Conservation (phyloP, 2,797 vertebrate genomes). For the Nannoperca australis region DNA sequence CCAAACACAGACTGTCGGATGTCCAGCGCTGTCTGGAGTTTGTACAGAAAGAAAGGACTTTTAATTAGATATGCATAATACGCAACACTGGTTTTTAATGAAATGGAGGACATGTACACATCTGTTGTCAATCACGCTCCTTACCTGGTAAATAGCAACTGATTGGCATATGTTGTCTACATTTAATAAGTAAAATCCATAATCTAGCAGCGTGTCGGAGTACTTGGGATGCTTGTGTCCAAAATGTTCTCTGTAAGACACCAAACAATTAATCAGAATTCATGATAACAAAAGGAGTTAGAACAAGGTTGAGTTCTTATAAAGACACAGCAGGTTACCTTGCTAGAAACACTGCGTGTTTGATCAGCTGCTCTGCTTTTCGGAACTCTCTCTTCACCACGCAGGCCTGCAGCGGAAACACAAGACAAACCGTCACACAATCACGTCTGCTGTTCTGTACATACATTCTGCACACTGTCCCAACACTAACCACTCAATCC, state of each 20-base stretch:
- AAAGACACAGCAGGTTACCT: conserved; percentile 84
- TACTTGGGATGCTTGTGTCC: conserved; percentile 99
- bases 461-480: neutral
- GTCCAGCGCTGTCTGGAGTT: conserved; percentile 92
- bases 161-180: conserved; percentile 99
- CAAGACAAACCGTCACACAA: conserved; percentile 1
- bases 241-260: conserved; percentile 93
- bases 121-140: conserved; percentile 1
- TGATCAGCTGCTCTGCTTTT: conserved; percentile 99
- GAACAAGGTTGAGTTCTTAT: neutral
- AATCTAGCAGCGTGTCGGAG: conserved; percentile 97
- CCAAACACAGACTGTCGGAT: conserved; percentile 99
- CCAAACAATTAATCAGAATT: conserved; percentile 31
- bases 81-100: neutral
- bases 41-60: neutral
- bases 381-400: conserved; percentile 99
- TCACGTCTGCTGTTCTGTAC: neutral
- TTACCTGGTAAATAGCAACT: conserved; percentile 98
- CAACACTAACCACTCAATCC: neutral
- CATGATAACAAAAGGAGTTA: neutral
- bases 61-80: neutral
- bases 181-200: conserved; percentile 99
- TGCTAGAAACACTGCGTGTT: conserved; percentile 97
- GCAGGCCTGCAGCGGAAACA: conserved; percentile 88
- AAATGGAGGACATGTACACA: neutral